Percentiles rank a stretch among this genome's conserved stretches.
phyloP scores from a whole-genome alignment of 1,140 invertebrate genomes.

The Andricus grossulariae region DNA sequence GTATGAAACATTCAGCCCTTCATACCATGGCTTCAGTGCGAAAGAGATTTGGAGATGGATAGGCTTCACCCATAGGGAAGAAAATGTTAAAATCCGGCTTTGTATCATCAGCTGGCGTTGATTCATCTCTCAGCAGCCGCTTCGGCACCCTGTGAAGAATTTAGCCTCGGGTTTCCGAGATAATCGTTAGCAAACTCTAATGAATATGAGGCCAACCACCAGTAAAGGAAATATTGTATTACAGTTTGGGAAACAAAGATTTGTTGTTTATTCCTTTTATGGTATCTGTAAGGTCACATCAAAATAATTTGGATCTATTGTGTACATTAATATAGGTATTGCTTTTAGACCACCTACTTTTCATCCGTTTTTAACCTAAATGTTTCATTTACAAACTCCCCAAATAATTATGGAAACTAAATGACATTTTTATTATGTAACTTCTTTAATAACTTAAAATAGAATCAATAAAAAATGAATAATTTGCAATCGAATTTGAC shows the following conservation, averaged over 20 bases:
- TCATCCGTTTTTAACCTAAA: too few relatives aligned
- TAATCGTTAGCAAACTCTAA: conserved; percentile 9
- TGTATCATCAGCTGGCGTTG: conserved; percentile 31
- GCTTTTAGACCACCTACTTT: too few relatives aligned
- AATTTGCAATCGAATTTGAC: too few relatives aligned
- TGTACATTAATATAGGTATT: too few relatives aligned
- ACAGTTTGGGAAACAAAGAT: neutral
- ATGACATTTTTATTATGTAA: too few relatives aligned
- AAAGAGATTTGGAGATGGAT: conserved; percentile 28
- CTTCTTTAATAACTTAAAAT: too few relatives aligned
- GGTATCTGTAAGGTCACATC: too few relatives aligned
- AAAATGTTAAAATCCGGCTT: conserved; percentile 26
- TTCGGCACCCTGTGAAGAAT: conserved; percentile 28
- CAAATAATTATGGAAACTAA: too few relatives aligned
- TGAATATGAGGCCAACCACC: conserved; percentile 14
- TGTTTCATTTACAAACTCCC: too few relatives aligned
- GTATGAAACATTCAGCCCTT: neutral
- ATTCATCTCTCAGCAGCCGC: conserved; percentile 28
- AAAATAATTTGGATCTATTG: too few relatives aligned
- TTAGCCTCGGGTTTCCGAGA: conserved; percentile 16
- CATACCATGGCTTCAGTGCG: neutral
- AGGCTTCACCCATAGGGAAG: neutral
- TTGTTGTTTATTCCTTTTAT: neutral
- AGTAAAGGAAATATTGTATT: conserved; percentile 3
- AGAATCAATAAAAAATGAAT: too few relatives aligned